Evolutionary conservation across 2,888 invertebrate genomes (phyloP), one percentile per base, ranked within the genome.

Genomic region (Hirtodrosophila confusa): DNA sequence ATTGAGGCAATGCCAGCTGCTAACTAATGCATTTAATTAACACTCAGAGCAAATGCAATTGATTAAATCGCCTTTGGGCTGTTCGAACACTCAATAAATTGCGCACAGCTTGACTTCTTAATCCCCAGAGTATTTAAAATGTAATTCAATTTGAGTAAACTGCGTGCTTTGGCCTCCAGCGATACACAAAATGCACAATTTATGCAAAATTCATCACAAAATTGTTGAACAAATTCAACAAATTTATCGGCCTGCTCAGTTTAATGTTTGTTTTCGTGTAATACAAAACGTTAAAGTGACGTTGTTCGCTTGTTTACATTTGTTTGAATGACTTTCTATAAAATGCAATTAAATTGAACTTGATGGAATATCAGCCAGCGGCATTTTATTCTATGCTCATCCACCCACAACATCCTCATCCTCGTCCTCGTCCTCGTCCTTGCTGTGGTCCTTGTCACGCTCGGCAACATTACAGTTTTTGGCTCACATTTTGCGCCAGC

Each of bases 341-440:
- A 67, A 57, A 73, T 67, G 62, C 77, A 77, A 76, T 76, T 74
- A 69, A 67, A 57, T 67, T 39, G 49, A 56, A 71, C 51, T 71
- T 53, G 39, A 54, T 40, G n/a, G 24, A 31, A 24, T 12, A 6
- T 39, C 37, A 39, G 35, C 31, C 24, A 24, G 2, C 2, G n/a
- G 36, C 51, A 41, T 41, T 50, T 40, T 11, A 36, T 31, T 53
- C 23, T 36, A 43, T 4, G 11, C 4, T 29, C 8, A 17, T 8
- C 7, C 31, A 17, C 10, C 7, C 31, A 8, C 7, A 7, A 7
- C 9, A 31, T 17, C 17, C 1, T 17, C 17, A 2, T 17, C 9
- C 7, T 1, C 31, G 9, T 31, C 31, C 7, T 31, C 3, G 31
- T 31, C 9, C 3, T 7, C 27, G 27, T 45, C 8, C 23, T 12